A percentile compares a stretch with the other conserved stretches of the same genome.
Evolutionary conservation across 1,140 invertebrate species (phyloP).

Genomic region (fruit fly (Drosophila melanogaster)): DNA sequence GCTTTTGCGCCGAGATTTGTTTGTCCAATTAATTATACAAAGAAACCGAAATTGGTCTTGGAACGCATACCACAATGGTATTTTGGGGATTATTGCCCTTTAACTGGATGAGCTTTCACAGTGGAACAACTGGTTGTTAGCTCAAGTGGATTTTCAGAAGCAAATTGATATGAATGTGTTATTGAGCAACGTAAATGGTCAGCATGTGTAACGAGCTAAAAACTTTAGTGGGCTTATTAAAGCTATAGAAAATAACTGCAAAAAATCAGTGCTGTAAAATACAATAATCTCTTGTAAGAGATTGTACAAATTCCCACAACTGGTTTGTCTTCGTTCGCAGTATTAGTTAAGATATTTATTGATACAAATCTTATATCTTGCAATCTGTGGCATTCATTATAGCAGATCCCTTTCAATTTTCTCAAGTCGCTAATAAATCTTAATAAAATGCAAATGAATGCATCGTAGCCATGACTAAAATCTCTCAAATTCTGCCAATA

Average conservation of each 20-base stretch:
- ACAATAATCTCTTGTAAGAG: no score
- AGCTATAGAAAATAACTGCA: background rate
- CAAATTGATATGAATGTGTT: slow-evolving; percentile 17
- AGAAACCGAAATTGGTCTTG: slow-evolving; percentile 19
- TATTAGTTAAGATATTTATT: no score
- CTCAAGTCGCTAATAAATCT: no score
- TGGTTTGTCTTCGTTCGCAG: no score
- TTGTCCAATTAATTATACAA: slow-evolving; percentile 71
- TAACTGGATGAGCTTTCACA: slow-evolving; percentile 20
- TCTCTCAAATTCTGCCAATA: background rate
- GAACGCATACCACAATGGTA: background rate
- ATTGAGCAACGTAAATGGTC: background rate
- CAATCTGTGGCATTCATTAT: no score
- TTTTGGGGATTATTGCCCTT: slow-evolving; percentile 18
- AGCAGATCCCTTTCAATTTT: no score
- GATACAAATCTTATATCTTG: no score
- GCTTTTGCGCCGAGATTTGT: slow-evolving; percentile 49
- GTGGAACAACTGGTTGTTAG: background rate
- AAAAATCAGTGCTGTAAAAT: background rate
- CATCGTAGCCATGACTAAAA: background rate
- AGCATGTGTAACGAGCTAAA: background rate
- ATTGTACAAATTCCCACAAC: background rate
- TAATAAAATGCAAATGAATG: no score
- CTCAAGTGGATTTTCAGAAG: slow-evolving; percentile 5
- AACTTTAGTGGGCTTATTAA: background rate